phyloP scores from a whole-genome alignment of 2,113 vertebrate species.

The Balaenoptera acutorostrata region DNA sequence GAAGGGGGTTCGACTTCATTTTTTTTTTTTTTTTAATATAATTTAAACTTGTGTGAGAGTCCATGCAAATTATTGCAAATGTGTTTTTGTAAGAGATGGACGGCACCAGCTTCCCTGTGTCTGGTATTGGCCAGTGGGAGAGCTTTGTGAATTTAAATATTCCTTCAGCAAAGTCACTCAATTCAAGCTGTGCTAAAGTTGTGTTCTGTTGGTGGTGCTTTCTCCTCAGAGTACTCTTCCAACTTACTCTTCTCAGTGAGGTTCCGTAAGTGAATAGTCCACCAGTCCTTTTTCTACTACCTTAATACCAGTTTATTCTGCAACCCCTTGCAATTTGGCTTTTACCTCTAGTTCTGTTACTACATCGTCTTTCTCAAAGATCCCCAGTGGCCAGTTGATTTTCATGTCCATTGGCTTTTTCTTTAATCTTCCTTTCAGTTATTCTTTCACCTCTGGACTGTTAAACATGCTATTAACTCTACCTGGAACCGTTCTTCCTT shows the following conservation, averaged over 20 bases:
- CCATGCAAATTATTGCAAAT: neutral
- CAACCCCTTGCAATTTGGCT: neutral
- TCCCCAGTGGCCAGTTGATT: neutral
- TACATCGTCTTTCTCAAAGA: neutral
- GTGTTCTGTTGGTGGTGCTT: neutral
- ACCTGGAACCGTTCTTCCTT: neutral
- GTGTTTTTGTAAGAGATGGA: neutral
- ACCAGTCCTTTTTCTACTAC: neutral
- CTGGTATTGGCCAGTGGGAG: neutral
- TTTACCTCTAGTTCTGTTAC: neutral
- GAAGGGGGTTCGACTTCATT: neutral
- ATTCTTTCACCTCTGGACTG: neutral
- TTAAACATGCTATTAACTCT: neutral
- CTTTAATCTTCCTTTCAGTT: neutral
- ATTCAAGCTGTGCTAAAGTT: neutral
- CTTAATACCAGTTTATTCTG: neutral
- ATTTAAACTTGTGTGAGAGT: neutral
- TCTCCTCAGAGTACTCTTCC: neutral
- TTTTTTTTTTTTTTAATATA: neutral
- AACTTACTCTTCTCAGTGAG: neutral
- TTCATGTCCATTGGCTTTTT: neutral
- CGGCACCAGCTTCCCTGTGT: neutral
- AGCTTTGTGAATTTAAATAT: neutral
- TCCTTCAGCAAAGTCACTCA: neutral
- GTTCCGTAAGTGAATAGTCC: neutral